Evolutionary conservation across 1,140 invertebrate species (phyloP).

Genomic region (Oedothorax gibbosus): DNA sequence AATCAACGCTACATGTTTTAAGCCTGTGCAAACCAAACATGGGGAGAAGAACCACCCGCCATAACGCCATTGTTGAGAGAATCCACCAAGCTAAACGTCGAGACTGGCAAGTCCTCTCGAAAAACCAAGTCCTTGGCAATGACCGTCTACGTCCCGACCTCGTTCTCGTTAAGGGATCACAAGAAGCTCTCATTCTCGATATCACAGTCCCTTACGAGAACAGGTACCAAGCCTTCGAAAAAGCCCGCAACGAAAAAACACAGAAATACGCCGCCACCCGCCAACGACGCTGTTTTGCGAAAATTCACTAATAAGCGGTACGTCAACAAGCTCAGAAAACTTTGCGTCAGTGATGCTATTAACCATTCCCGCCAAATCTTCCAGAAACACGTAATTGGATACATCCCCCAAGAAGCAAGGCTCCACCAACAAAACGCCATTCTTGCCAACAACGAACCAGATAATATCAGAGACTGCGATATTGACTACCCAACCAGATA

Average conservation of each 20-base stretch:
- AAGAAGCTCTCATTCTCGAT: neutral
- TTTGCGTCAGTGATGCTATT: neutral
- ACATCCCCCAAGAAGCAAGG: too few species aligned
- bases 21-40: too few species aligned
- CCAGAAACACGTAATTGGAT: neutral
- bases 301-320: neutral
- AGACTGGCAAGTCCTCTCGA: neutral
- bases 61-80: neutral
- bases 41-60: neutral
- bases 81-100: neutral
- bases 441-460: too few species aligned
- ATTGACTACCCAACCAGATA: too few species aligned
- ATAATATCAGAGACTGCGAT: too few species aligned
- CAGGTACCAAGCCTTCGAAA: neutral
- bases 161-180: neutral
- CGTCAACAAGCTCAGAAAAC: neutral
- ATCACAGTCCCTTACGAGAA: neutral
- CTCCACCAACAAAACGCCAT: too few species aligned
- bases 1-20: neutral
- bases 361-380: neutral
- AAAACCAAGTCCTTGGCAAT: neutral
- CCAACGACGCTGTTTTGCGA: neutral
- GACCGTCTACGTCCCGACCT: neutral
- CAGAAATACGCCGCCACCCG: neutral
- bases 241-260: neutral